phyloP scores from a whole-genome alignment of 2,113 vertebrate species.

The Aegithalos caudatus region DNA sequence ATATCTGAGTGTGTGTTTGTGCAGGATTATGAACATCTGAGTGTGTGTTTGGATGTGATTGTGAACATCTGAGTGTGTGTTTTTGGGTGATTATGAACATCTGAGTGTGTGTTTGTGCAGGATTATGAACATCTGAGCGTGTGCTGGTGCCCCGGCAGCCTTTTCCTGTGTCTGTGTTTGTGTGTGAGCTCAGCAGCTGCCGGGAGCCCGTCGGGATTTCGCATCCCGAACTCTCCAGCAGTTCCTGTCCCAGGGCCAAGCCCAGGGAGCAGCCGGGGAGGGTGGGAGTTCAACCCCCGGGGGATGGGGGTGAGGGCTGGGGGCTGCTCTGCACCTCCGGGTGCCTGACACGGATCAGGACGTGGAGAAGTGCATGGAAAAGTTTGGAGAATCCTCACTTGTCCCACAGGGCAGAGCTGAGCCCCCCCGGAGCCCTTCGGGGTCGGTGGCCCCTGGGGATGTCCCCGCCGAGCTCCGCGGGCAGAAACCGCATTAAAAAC shows the following conservation, averaged over 20 bases:
- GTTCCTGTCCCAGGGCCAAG: background rate
- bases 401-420: background rate
- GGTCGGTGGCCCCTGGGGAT: accelerated
- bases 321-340: background rate
- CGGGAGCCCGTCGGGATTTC: background rate
- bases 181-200: background rate
- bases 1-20: too few relatives aligned
- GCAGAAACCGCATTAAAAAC: background rate
- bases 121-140: too few relatives aligned
- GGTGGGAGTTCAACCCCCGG: background rate
- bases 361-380: background rate
- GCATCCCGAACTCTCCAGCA: background rate
- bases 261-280: background rate
- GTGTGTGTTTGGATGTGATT: too few relatives aligned
- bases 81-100: too few relatives aligned
- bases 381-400: background rate
- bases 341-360: background rate
- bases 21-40: too few relatives aligned
- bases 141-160: background rate
- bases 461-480: background rate
- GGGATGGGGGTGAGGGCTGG: background rate
- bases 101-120: too few relatives aligned
- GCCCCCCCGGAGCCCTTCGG: background rate
- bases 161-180: background rate
- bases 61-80: background rate